Base-by-base conservation (phyloP, 2,888 invertebrate genomes). In the Boloria selene region DNA sequence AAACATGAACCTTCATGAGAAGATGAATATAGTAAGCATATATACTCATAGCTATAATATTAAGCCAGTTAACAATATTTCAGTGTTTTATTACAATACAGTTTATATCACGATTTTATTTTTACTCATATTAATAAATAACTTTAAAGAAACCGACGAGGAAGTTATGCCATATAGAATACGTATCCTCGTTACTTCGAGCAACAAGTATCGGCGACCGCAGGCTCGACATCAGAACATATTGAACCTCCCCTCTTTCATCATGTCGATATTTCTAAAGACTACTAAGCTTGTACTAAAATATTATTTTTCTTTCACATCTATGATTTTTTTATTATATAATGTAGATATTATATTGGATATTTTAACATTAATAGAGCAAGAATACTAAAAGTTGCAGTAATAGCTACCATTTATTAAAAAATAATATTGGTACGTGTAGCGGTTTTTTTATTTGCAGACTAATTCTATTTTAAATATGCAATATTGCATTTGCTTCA, bases 191-290 rank as follows among this genome's bases (percentile, higher is more conserved):
- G 67, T 64, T 70, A 68, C 67, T 64, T 58, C 60, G 58, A 61
- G 66, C 67, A 60, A 65, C 62, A 68, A 68, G 68, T 63, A 66
- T 54, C 52, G 64, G 22, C 65, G 63, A 62, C 59, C 73, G 70
- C 64, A 53, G 68, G 66, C 64, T 64, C 70, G 61, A 63, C 66
- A 55, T n/a, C 49, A 59, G 59, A 58, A 58, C 49, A 58, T 56
- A 56, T 59, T 58, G 62, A 67, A 67, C 58, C 58, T 13, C 58
- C 49, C 31, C 55, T 45, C 5, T 18, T 38, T 38, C 31, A 38
- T 10, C 31, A 38, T 38, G n/a, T 44, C 22, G 49, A 60, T 60
- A 60, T 42, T 61, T 51, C 61, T 51, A 14, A 22, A 56, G 44
- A 56, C 22, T 10, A 4, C 10, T 44, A n/a, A 45, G 2, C 22